These are phyloP conservation scores for Porites lutea DNA, from an alignment of 64 coral and sea anemone species.

Conservation along the genomic window DNA sequence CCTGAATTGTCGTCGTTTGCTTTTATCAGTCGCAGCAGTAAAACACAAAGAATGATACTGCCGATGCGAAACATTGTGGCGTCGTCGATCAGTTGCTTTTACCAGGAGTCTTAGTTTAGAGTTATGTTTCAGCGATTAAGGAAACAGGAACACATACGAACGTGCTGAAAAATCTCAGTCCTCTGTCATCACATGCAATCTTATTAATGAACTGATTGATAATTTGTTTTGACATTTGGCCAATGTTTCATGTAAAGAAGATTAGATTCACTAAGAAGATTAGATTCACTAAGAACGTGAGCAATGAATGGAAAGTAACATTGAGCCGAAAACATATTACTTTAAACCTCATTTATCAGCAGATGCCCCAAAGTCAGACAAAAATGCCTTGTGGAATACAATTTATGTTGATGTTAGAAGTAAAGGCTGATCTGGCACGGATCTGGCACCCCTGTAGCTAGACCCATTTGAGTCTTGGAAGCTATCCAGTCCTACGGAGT, in stretches of 20 bases:
- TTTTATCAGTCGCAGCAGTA: neutral
- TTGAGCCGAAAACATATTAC: neutral
- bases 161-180: neutral
- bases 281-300: neutral
- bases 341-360: neutral
- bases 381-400: neutral
- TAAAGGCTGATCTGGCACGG: neutral
- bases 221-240: neutral
- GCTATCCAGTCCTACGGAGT: neutral
- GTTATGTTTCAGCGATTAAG: neutral
- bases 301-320: neutral
- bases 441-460: too few species aligned
- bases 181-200: slow-evolving; percentile 2
- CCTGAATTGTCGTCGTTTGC: neutral
- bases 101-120: neutral
- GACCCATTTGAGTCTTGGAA: neutral
- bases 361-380: too few species aligned
- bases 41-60: neutral
- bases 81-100: neutral
- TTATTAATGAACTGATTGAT: neutral
- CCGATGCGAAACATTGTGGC: neutral
- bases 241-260: neutral
- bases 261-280: neutral
- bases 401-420: neutral
- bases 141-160: neutral